These are phyloP conservation scores for Drosophila monieri DNA, from an alignment of 2,888 invertebrate species.

Conservation along the genomic window DNA sequence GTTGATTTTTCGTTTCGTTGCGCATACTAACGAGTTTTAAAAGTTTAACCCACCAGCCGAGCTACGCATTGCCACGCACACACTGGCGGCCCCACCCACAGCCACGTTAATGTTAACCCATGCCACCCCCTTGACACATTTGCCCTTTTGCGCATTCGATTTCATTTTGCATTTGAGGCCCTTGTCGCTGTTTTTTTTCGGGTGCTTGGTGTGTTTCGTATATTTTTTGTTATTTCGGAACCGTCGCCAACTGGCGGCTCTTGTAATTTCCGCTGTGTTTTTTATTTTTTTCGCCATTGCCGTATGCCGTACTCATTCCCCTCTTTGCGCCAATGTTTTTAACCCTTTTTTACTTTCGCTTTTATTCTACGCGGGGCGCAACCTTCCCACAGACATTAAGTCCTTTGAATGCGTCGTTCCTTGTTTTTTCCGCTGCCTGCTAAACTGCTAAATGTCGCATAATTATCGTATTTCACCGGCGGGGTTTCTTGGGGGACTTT, in stretches of 20 bases:
- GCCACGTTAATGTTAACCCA: constrained; percentile 54
- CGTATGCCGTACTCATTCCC: constrained; percentile 8
- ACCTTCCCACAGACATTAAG: constrained; percentile 62
- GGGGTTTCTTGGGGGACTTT: constrained; percentile 33
- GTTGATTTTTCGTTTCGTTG: constrained; percentile 78
- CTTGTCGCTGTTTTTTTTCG: constrained; percentile 40
- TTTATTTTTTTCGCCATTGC: constrained; percentile 20
- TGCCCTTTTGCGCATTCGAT: constrained; percentile 60
- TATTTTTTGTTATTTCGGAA: constrained; percentile 20
- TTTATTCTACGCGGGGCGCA: constrained; percentile 21
- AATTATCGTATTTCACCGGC: constrained; percentile 76
- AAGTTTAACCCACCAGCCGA: constrained; percentile 51
- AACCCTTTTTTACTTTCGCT: constrained; percentile 42
- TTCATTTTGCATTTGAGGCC: constrained; percentile 68
- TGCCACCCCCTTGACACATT: constrained; percentile 55
- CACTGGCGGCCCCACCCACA: constrained; percentile 5
- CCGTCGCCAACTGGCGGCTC: constrained; percentile 67
- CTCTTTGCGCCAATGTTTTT: neutral
- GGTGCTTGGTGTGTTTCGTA: neutral
- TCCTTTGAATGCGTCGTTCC: constrained; percentile 53
- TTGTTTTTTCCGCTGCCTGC: constrained; percentile 58
- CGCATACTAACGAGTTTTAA: constrained; percentile 77
- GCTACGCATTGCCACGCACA: constrained; percentile 34
- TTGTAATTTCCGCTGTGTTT: constrained; percentile 72
- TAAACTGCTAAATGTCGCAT: constrained; percentile 79